Evolutionary conservation across 2,888 invertebrate genomes (phyloP).

Genomic region (Stenurella melanura): DNA sequence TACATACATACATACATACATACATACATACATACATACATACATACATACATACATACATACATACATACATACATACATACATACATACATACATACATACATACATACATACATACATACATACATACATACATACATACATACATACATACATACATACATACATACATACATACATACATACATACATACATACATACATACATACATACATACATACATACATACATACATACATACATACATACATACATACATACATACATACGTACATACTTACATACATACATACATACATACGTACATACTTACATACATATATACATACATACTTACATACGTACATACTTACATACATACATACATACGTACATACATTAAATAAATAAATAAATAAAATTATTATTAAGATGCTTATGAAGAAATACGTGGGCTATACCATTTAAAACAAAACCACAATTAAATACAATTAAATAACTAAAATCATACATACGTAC

Average conservation of each 20-base stretch:
- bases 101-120: slow-evolving; percentile 39
- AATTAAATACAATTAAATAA: slow-evolving; percentile 29
- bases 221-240: slow-evolving; percentile 19
- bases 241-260: slow-evolving; percentile 19
- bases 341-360: slow-evolving; percentile 19
- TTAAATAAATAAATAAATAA: too few relatives aligned
- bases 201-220: slow-evolving; percentile 19
- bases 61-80: slow-evolving; percentile 15
- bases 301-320: slow-evolving; percentile 17
- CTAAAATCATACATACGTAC: slow-evolving; percentile 32
- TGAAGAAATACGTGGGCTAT: too few relatives aligned
- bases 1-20: slow-evolving; percentile 38
- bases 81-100: slow-evolving; percentile 39
- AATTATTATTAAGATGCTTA: too few relatives aligned
- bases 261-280: slow-evolving; percentile 17
- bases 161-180: slow-evolving; percentile 19
- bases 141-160: slow-evolving; percentile 24
- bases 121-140: slow-evolving; percentile 39
- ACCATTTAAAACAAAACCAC: slow-evolving; percentile 26
- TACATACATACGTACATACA: slow-evolving; percentile 36
- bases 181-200: slow-evolving; percentile 19
- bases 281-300: slow-evolving; percentile 19
- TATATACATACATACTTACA: slow-evolving; percentile 17
- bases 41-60: slow-evolving; percentile 21
- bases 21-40: slow-evolving; percentile 12